Base-by-base conservation (phyloP, 1,140 invertebrate species). In the Camponotus floridanus region DNA sequence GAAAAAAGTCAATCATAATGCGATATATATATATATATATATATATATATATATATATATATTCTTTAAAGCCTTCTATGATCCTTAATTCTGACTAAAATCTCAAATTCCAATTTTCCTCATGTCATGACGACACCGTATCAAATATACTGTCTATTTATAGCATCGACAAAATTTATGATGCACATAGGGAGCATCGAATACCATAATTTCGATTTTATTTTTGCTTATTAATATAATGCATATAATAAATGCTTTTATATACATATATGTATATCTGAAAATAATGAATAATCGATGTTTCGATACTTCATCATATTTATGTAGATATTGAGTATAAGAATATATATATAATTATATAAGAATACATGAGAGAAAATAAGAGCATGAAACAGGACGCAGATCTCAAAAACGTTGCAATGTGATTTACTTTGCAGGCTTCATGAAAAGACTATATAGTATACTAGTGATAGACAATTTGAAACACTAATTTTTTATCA, bases 381-480 rank as follows among this genome's bases (percentile, higher is more conserved):
- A 33, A 33, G n/a, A 48, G 55, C 8, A 76, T 39, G 61, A 76
- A 36, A 62, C 42, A 76, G 39, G 39, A 64, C 74, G 59, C 74
- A 31, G 21, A 9, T 1, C 15, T 59, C 45, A 65, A 85, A 76
- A 88, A 73, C 76, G 86, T 76, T 86, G 87, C 86, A 88, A 67
- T 88, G 87, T 86, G 87, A 85, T 86, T 86, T 21, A 39, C 79
- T 65, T 80, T 88, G 87, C 86, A 15, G 86, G 71, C 74, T 76
- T 76, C 57, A 33, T 33, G 15, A 18, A 15, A 6, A 76, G 4
- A 26, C 36, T 61, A 31, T 76, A 61, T 39, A 45, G 26, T 26
- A 76, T 45, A 45, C 31, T 59, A 21, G 33, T 76, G 45, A 15
- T 64, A 76, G 64, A 42, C 61, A 15, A 1, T 11, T 9, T 15